Evolutionary conservation across 2,888 invertebrate species (phyloP).

Genomic region (Ellobium chinense): DNA sequence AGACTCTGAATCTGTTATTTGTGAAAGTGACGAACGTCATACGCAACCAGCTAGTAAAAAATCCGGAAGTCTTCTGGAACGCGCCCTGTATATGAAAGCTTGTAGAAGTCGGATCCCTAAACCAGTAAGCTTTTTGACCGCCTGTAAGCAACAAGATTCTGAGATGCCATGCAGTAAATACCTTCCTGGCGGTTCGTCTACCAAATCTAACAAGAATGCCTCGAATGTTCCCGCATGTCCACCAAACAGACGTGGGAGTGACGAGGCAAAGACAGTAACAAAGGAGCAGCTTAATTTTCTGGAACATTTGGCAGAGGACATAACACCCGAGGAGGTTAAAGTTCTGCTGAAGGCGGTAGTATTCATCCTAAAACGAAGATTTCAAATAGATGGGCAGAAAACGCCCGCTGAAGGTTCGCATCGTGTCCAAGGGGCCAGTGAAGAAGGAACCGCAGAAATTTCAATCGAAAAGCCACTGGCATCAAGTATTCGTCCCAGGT

Average conservation of each 20-base stretch:
- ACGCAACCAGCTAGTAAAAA: not conserved
- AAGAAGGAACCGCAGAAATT: not conserved
- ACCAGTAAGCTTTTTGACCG: too few relatives aligned
- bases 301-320: conserved; percentile 1
- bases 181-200: too few relatives aligned
- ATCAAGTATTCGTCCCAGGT: not conserved
- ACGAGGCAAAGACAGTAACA: not conserved
- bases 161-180: too few relatives aligned
- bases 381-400: not conserved
- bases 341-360: not conserved
- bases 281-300: not conserved
- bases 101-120: not conserved
- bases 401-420: not conserved
- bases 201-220: too few relatives aligned
- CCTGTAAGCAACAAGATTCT: too few relatives aligned
- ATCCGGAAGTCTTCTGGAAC: not conserved
- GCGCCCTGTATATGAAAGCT: not conserved
- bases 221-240: not conserved
- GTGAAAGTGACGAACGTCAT: not conserved
- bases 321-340: not conserved
- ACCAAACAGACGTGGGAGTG: too few relatives aligned
- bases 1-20: not conserved
- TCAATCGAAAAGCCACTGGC: not conserved
- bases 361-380: not conserved
- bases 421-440: not conserved